A percentile compares a stretch with the other conserved stretches of the same genome.
phyloP scores from a whole-genome alignment of 2,113 vertebrate species.

The Sebastes fasciatus region DNA sequence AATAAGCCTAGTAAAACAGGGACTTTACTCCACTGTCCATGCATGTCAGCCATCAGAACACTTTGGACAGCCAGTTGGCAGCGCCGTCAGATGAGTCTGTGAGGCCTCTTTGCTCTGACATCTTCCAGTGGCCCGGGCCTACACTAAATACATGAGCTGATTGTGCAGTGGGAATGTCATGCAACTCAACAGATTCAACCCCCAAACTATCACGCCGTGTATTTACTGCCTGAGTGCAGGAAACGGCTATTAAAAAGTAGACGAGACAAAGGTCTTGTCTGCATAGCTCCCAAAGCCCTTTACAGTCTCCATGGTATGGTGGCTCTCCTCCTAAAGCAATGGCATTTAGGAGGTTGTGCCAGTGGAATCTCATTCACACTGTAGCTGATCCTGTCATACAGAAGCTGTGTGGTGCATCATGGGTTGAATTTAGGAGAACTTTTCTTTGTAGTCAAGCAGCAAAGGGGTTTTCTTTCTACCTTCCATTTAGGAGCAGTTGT shows the following conservation, averaged over 20 bases:
- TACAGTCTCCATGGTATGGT: slow-evolving; percentile 46
- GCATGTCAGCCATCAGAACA: slow-evolving; percentile 9
- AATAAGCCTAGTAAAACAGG: not conserved
- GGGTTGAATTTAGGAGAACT: not conserved
- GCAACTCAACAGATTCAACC: slow-evolving; percentile 16
- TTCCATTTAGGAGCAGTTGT: not conserved
- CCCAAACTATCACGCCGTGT: slow-evolving; percentile 1
- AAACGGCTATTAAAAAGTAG: slow-evolving; percentile 48
- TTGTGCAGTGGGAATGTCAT: slow-evolving; percentile 38
- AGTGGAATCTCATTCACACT: slow-evolving; percentile 47
- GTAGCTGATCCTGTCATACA: not conserved
- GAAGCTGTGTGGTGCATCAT: not conserved
- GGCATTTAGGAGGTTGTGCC: slow-evolving; percentile 29
- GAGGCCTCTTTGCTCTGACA: slow-evolving; percentile 28
- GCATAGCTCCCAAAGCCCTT: slow-evolving; percentile 46
- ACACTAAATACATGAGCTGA: slow-evolving; percentile 47
- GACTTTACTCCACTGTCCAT: not conserved
- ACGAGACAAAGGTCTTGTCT: slow-evolving; percentile 42
- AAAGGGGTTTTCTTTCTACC: not conserved
- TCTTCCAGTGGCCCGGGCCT: slow-evolving; percentile 24
- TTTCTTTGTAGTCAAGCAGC: not conserved
- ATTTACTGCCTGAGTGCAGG: slow-evolving; percentile 46
- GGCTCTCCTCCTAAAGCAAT: slow-evolving; percentile 15
- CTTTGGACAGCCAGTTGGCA: slow-evolving; percentile 56
- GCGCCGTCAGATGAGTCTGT: slow-evolving; percentile 13